phyloP scores from a whole-genome alignment of 1,140 invertebrate genomes.

The Chelonus insularis region DNA sequence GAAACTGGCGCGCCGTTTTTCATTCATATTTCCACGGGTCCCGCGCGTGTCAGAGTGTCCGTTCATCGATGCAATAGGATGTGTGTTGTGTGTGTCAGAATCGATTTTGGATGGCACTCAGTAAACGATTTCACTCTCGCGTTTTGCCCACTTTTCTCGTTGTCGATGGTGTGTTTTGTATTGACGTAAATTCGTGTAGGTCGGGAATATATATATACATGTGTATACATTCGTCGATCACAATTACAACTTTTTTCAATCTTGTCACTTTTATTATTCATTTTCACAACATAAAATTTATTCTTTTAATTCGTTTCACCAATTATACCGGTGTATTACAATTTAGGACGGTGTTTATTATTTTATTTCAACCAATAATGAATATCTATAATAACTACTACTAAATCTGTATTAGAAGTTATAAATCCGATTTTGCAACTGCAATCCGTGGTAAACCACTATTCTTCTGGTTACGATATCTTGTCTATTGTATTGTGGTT shows the following conservation, averaged over 20 bases:
- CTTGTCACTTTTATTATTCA: too few species aligned
- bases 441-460: conserved; percentile 10
- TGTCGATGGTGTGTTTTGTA: conserved; percentile 12
- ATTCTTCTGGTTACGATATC: conserved; percentile 6
- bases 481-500: conserved; percentile 16
- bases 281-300: not conserved
- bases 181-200: conserved; percentile 2
- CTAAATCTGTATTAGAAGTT: not conserved
- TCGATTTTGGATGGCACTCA: conserved; percentile 58
- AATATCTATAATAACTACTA: too few species aligned
- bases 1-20: conserved; percentile 53
- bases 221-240: not conserved
- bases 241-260: conserved; percentile 23
- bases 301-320: conserved; percentile 9
- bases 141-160: conserved; percentile 26
- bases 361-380: too few species aligned
- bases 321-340: not conserved
- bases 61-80: conserved; percentile 45
- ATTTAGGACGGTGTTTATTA: too few species aligned
- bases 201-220: conserved; percentile 12
- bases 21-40: conserved; percentile 60
- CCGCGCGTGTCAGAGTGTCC: conserved; percentile 38
- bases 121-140: conserved; percentile 13
- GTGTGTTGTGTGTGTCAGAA: conserved; percentile 47
- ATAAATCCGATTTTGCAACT: conserved; percentile 10